These are phyloP conservation scores for Coremacera marginata DNA, from an alignment of 2,888 invertebrate species.

Conservation along the genomic window DNA sequence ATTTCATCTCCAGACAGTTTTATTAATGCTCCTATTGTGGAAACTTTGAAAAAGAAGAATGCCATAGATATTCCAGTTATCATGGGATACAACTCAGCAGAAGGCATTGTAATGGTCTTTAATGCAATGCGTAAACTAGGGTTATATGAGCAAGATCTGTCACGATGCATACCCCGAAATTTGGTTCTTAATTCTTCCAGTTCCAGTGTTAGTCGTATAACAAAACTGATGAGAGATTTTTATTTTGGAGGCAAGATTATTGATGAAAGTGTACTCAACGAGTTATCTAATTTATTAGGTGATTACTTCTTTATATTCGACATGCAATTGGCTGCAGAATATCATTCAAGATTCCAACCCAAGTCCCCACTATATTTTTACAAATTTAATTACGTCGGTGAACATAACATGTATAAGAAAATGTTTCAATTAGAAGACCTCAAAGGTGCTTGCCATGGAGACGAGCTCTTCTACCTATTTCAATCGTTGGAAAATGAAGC, in stretches of 20 bases:
- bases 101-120: constrained; percentile 69
- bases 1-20: constrained; percentile 57
- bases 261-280: constrained; percentile 66
- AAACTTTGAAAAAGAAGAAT: constrained; percentile 68
- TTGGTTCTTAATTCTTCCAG: constrained; percentile 52
- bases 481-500: constrained; percentile 59
- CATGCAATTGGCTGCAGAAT: constrained; percentile 56
- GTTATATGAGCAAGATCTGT: constrained; percentile 57
- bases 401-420: constrained; percentile 71
- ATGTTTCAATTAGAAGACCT: constrained; percentile 66
- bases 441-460: constrained; percentile 74
- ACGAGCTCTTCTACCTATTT: constrained; percentile 74
- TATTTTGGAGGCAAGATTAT: constrained; percentile 70
- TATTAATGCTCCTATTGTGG: constrained; percentile 65
- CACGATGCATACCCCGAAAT: constrained; percentile 61
- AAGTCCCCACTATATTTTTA: constrained; percentile 72
- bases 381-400: constrained; percentile 73
- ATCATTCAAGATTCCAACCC: constrained; percentile 56
- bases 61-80: constrained; percentile 70
- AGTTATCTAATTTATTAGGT: constrained; percentile 70
- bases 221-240: constrained; percentile 59
- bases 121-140: constrained; percentile 57
- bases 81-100: constrained; percentile 72
- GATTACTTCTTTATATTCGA: constrained; percentile 69
- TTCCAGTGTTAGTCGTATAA: constrained; percentile 51